Percentiles rank a stretch among this genome's conserved stretches.
Conservation (phyloP, 30 jellyfish, hydroid and myxozoan species). For the Hydractinia symbiolongicarpus region DNA sequence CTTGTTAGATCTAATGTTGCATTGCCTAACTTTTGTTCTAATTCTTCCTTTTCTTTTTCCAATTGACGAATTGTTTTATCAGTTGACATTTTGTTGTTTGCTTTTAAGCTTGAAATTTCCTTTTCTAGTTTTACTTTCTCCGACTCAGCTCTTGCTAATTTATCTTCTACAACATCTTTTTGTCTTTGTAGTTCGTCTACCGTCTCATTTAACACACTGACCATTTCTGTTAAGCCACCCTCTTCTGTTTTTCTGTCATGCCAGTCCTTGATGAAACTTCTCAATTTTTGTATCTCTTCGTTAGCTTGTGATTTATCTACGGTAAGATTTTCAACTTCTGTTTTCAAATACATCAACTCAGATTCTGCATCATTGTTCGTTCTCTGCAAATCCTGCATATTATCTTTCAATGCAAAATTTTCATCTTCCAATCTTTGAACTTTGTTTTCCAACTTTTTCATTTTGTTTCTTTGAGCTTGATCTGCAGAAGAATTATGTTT, state of each 20-base stretch:
- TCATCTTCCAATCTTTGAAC: conserved; percentile 13
- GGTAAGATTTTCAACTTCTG: neutral
- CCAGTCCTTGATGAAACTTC: conserved; percentile 1
- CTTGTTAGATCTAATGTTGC: conserved; percentile 22
- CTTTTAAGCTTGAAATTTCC: conserved; percentile 29
- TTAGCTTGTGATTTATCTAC: neutral
- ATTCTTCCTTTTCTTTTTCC: conserved; percentile 29
- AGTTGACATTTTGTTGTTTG: conserved; percentile 24
- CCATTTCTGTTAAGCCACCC: conserved; percentile 25
- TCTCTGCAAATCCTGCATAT: conserved; percentile 4
- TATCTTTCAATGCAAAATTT: neutral
- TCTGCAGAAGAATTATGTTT: neutral
- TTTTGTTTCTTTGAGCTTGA: neutral
- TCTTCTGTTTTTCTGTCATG: neutral
- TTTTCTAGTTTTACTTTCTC: conserved; percentile 38
- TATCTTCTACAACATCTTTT: conserved; percentile 24
- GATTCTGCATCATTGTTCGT: conserved; percentile 12
- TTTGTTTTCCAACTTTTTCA: neutral
- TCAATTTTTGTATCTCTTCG: conserved; percentile 5
- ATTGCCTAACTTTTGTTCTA: conserved; percentile 30
- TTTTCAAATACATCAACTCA: neutral
- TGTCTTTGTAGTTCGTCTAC: conserved; percentile 55
- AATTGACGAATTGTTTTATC: neutral
- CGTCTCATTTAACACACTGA: conserved; percentile 3
- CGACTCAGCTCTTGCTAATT: conserved; percentile 24